Evolutionary conservation across 53 echinoderm and acorn worm genomes (phyloP).

Genomic region (Henricia sp.): DNA sequence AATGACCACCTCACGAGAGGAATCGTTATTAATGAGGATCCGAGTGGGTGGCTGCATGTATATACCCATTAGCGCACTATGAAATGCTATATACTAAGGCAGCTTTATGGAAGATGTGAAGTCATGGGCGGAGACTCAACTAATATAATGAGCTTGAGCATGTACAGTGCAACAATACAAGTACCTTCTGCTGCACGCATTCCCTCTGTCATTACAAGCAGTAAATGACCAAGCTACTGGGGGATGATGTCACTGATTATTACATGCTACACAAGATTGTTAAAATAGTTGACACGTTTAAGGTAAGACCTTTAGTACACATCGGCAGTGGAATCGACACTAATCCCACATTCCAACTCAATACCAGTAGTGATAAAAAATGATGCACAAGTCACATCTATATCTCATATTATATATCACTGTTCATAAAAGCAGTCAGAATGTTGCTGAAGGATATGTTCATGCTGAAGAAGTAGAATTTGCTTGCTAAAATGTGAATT

Average conservation of each 20-base stretch:
- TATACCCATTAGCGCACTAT: conserved; percentile 6
- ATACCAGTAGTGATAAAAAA: no score
- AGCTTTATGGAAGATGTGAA: conserved; percentile 35
- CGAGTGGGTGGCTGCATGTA: background rate
- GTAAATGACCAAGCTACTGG: background rate
- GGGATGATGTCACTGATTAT: conserved; percentile 26
- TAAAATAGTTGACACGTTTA: conserved; percentile 16
- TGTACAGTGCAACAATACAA: background rate
- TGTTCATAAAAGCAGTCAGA: no score
- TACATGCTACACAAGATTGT: conserved; percentile 9
- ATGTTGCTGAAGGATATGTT: no score
- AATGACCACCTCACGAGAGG: no score
- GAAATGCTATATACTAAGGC: conserved; percentile 13
- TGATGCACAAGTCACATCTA: no score
- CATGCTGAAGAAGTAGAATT: no score
- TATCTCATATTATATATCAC: no score
- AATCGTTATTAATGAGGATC: background rate
- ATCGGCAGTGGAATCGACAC: no score
- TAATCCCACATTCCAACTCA: no score
- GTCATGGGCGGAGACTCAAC: conserved; percentile 12
- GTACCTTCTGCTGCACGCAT: background rate
- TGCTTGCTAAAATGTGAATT: no score
- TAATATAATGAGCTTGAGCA: background rate
- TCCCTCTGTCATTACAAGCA: background rate
- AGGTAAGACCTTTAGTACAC: background rate